Conservation (phyloP, 1,140 invertebrate genomes). For the Hypothenemus hampei region DNA sequence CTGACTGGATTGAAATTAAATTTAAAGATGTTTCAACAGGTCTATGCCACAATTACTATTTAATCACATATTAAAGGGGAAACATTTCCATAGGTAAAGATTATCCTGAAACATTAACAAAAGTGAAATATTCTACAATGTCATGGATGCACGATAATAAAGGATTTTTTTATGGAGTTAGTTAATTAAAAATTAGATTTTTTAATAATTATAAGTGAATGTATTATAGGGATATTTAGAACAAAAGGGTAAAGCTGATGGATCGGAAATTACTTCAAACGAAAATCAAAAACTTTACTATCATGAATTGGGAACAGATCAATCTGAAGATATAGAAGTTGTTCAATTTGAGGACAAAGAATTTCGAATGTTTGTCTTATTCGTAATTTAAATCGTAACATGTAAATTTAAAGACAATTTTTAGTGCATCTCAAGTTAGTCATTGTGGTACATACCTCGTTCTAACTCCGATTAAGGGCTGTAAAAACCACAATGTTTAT, state of each 20-base stretch:
- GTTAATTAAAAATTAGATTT: too few species aligned
- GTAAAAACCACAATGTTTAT: slow-evolving; percentile 83
- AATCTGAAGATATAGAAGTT: slow-evolving; percentile 83
- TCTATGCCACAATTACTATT: too few species aligned
- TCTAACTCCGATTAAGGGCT: slow-evolving; percentile 72
- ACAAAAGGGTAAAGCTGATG: slow-evolving; percentile 75
- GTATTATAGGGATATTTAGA: slow-evolving; percentile 60
- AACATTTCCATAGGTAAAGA: slow-evolving; percentile 72
- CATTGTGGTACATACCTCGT: slow-evolving; percentile 89
- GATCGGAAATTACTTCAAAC: slow-evolving; percentile 82
- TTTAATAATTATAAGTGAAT: slow-evolving; percentile 29
- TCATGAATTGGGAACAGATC: slow-evolving; percentile 81
- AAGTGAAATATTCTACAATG: slow-evolving; percentile 87
- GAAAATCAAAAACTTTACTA: slow-evolving; percentile 93
- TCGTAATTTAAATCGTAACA: neutral
- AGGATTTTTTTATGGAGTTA: slow-evolving; percentile 92
- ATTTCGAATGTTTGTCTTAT: slow-evolving; percentile 66
- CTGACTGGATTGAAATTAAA: slow-evolving; percentile 92
- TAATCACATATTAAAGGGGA: slow-evolving; percentile 1
- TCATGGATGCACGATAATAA: slow-evolving; percentile 94
- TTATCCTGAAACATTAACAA: slow-evolving; percentile 81
- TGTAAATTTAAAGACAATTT: slow-evolving; percentile 29
- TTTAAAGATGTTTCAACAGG: slow-evolving; percentile 73
- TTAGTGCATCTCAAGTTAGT: slow-evolving; percentile 72
- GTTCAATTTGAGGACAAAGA: slow-evolving; percentile 90